Evolutionary conservation across 2,888 invertebrate species (phyloP).

Genomic region (Dicranocentrus wangi): DNA sequence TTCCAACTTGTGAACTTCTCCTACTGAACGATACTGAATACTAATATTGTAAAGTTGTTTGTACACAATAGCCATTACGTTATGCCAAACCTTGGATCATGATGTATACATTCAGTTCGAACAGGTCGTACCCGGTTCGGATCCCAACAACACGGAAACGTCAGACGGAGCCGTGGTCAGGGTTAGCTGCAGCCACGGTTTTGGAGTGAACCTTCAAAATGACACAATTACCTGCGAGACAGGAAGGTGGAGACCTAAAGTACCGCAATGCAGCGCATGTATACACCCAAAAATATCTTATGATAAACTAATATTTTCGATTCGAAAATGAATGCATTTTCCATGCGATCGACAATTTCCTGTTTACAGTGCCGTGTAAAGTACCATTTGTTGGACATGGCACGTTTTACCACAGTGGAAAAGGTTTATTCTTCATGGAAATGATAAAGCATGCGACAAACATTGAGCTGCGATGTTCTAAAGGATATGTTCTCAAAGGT

Average conservation of each 20-base stretch:
- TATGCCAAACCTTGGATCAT: constrained; percentile 73
- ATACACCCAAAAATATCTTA: too few species aligned
- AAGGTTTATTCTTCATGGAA: constrained; percentile 74
- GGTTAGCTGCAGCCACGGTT: constrained; percentile 85
- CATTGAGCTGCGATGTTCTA: constrained; percentile 55
- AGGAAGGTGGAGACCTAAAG: constrained; percentile 89
- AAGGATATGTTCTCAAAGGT: constrained; percentile 76
- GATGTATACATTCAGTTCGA: constrained; percentile 83
- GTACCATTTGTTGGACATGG: constrained; percentile 70
- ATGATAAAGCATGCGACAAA: constrained; percentile 80
- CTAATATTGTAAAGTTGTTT: too few species aligned
- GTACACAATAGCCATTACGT: not conserved
- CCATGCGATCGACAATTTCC: too few species aligned
- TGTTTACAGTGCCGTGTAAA: constrained; percentile 72
- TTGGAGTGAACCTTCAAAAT: constrained; percentile 84
- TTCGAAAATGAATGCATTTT: too few species aligned
- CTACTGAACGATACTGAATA: too few species aligned
- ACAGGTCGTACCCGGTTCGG: constrained; percentile 82
- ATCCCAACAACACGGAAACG: constrained; percentile 83
- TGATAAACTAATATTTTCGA: too few species aligned
- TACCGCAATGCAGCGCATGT: constrained; percentile 87
- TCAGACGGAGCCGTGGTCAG: constrained; percentile 85
- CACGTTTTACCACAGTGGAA: constrained; percentile 71
- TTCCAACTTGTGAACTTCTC: too few species aligned
- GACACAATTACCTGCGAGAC: constrained; percentile 76